These are phyloP conservation scores for Mastomys natalensis DNA, from an alignment of 2,113 vertebrate genomes.

Conservation along the genomic window DNA sequence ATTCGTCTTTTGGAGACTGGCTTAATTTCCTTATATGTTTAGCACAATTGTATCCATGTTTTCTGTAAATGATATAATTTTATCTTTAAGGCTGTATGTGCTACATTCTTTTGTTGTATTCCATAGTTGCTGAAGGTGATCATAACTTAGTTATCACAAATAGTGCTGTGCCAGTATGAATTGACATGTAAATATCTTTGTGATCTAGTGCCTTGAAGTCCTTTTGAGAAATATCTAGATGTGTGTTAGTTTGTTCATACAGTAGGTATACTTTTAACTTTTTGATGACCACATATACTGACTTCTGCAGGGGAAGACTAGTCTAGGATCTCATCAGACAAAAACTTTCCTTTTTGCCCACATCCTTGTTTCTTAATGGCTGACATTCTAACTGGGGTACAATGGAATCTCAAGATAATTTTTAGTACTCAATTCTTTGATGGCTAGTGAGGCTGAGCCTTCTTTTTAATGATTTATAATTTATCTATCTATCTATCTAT, in stretches of 20 bases:
- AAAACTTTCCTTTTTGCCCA: background rate
- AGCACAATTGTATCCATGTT: background rate
- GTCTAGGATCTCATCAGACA: background rate
- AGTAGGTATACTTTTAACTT: background rate
- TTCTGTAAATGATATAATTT: background rate
- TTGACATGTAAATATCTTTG: background rate
- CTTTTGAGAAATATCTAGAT: background rate
- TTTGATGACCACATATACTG: background rate
- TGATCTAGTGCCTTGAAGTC: background rate
- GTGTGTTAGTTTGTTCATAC: background rate
- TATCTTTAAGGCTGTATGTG: background rate
- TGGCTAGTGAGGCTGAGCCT: background rate
- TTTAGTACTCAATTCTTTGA: background rate
- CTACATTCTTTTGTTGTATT: background rate
- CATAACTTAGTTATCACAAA: background rate
- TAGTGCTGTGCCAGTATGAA: background rate
- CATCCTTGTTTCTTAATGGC: background rate
- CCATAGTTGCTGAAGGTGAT: background rate
- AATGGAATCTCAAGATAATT: background rate
- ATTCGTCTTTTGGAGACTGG: background rate
- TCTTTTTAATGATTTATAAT: background rate
- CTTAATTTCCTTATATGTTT: background rate
- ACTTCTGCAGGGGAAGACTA: background rate
- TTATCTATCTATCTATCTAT: background rate
- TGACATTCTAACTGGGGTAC: background rate